Evolutionary conservation across 2,797 vertebrate genomes (phyloP).

Genomic region (Pelochelys cantorii): DNA sequence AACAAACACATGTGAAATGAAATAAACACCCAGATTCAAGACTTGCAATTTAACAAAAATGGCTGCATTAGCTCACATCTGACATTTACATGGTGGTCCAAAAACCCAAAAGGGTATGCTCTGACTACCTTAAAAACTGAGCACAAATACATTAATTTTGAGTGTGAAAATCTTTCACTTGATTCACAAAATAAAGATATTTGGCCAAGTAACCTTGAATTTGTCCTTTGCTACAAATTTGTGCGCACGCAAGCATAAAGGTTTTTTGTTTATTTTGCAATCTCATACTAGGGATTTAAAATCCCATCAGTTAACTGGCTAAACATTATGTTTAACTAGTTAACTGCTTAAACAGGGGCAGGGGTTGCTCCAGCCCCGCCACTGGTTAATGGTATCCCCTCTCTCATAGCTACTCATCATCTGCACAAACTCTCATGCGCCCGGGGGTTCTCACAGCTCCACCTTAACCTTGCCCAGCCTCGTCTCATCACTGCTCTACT

Average conservation of each 20-base stretch:
- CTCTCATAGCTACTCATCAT: no score
- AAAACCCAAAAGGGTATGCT: not conserved
- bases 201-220: not conserved
- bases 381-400: no score
- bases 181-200: not conserved
- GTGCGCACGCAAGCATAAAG: fast-evolving
- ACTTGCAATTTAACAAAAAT: not conserved
- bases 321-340: no score
- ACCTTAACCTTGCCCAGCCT: no score
- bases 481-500: no score
- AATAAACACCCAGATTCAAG: not conserved
- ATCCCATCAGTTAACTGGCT: no score
- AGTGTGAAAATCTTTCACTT: not conserved
- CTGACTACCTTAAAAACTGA: not conserved
- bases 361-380: no score
- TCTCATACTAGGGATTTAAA: no score
- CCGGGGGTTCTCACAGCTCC: no score
- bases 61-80: not conserved
- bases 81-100: not conserved
- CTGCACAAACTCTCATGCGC: no score
- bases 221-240: not conserved
- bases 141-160: not conserved
- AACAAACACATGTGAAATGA: not conserved
- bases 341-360: no score
- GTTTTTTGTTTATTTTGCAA: no score